Conservation (phyloP, 2,113 vertebrate species). For the Tamias sibiricus region DNA sequence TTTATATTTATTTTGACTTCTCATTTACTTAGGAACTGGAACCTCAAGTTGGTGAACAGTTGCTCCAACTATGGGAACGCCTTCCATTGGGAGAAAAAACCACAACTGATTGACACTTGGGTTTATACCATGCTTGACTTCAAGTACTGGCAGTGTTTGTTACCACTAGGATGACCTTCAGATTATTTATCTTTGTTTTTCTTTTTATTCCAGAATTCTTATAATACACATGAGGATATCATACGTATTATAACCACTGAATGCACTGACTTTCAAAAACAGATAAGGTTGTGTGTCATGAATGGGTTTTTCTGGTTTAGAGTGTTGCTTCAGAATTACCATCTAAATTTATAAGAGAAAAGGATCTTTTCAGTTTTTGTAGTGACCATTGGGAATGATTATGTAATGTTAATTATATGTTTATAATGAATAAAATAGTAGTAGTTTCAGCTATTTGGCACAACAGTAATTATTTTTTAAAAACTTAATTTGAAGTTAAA, state of each 20-base stretch:
- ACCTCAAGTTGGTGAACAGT: constrained; percentile 91
- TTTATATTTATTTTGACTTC: constrained; percentile 54
- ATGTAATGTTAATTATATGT: constrained; percentile 54
- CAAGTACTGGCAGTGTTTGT: constrained; percentile 61
- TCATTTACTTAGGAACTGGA: constrained; percentile 91
- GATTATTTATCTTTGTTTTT: constrained; percentile 18
- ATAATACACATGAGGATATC: not conserved
- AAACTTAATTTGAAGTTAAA: constrained; percentile 69
- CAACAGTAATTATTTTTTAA: constrained; percentile 56
- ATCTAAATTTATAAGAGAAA: constrained; percentile 54
- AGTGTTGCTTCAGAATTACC: constrained; percentile 37
- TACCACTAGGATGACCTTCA: constrained; percentile 3
- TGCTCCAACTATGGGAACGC: constrained; percentile 92
- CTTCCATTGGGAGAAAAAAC: constrained; percentile 82
- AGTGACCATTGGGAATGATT: constrained; percentile 54
- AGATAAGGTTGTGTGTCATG: not conserved
- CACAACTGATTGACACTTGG: constrained; percentile 77
- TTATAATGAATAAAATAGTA: constrained; percentile 66
- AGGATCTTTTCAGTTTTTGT: constrained; percentile 58
- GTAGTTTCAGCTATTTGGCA: constrained; percentile 56
- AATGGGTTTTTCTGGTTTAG: constrained; percentile 43
- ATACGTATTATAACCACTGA: constrained; percentile 6
- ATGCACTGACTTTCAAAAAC: constrained; percentile 57
- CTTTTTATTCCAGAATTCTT: constrained; percentile 57
- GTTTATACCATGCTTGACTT: not conserved